These are phyloP conservation scores for Palythoa caribaeorum DNA, from an alignment of 92 coral and sea anemone genomes.

Conservation along the genomic window DNA sequence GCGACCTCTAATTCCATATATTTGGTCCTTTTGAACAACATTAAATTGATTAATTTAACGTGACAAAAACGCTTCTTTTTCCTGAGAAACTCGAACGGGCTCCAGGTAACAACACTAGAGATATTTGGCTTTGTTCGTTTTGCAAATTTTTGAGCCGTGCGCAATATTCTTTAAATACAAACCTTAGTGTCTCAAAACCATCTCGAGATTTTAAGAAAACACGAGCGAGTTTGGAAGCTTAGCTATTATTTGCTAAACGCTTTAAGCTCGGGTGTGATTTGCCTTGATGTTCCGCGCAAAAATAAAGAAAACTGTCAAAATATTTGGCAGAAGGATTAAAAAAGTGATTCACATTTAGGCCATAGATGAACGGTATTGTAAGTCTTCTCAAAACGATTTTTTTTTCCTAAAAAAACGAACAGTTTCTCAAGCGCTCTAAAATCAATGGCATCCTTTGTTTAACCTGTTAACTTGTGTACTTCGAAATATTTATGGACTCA, in stretches of 20 bases:
- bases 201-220: background rate
- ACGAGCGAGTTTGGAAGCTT: background rate
- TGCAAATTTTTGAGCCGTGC: no score
- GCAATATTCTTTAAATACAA: background rate
- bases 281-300: constrained; percentile 35
- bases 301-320: constrained; percentile 25
- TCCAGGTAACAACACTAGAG: no score
- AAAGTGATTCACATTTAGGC: constrained; percentile 6
- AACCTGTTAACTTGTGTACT: background rate
- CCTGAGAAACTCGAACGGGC: no score
- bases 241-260: constrained; percentile 1
- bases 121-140: no score
- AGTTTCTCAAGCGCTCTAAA: background rate
- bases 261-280: background rate
- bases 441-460: constrained; percentile 33
- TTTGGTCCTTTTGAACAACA: no score
- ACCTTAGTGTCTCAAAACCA: background rate
- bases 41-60: no score
- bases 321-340: constrained; percentile 43
- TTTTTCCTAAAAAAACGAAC: constrained; percentile 13
- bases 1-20: no score
- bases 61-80: no score
- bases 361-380: background rate
- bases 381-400: constrained; percentile 27
- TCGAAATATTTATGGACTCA: constrained; percentile 8